Percentiles rank a stretch among this genome's conserved stretches.
phyloP scores from a whole-genome alignment of 1,140 invertebrate species.

The Calycopis cecrops region DNA sequence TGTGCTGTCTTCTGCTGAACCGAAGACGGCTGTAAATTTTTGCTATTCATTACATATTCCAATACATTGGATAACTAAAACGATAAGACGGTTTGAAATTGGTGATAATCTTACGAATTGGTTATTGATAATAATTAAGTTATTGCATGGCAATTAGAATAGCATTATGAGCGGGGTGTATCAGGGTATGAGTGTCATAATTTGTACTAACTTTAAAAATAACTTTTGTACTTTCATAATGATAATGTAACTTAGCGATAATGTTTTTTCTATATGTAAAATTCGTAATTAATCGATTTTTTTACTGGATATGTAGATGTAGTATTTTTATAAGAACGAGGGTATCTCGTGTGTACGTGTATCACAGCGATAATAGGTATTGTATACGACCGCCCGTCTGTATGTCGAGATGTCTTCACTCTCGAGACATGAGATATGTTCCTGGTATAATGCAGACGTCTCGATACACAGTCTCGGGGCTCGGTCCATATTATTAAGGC shows the following conservation, averaged over 20 bases:
- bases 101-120: constrained; percentile 72
- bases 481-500: constrained; percentile 52
- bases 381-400: constrained; percentile 44
- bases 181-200: constrained; percentile 76
- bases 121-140: constrained; percentile 72
- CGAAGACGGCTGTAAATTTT: background rate
- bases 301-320: constrained; percentile 69
- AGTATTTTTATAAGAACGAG: constrained; percentile 70
- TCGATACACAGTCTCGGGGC: constrained; percentile 36
- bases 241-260: constrained; percentile 66
- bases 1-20: constrained; percentile 5
- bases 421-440: constrained; percentile 10
- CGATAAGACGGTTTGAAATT: constrained; percentile 36
- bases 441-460: constrained; percentile 34
- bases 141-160: constrained; percentile 70
- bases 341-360: constrained; percentile 55
- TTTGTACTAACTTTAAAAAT: constrained; percentile 57
- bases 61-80: background rate
- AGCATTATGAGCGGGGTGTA: constrained; percentile 71
- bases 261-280: constrained; percentile 68
- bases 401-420: constrained; percentile 45
- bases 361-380: constrained; percentile 72
- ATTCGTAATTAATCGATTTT: constrained; percentile 66
- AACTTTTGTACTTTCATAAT: constrained; percentile 72
- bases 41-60: background rate